Conservation (phyloP, 2,888 invertebrate species). For the Poecilus cupreus region DNA sequence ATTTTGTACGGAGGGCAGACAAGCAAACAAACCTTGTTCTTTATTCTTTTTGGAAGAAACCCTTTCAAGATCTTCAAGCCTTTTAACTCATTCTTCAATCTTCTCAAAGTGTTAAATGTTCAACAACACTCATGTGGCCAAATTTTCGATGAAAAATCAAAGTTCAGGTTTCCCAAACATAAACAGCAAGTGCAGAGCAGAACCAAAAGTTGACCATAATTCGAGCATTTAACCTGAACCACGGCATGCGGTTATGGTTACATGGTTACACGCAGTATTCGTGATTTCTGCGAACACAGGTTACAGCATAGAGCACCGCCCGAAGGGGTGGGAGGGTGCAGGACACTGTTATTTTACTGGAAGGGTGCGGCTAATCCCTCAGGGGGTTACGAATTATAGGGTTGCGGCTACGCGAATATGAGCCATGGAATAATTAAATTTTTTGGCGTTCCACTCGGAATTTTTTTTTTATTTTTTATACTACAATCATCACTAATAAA, state of each 20-base stretch:
- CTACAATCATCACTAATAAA: too few species aligned
- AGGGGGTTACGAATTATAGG: too few species aligned
- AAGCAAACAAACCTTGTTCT: too few species aligned
- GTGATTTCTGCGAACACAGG: background rate
- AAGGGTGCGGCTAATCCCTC: background rate
- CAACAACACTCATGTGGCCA: too few species aligned
- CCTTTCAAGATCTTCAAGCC: too few species aligned
- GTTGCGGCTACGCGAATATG: too few species aligned
- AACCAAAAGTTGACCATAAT: background rate
- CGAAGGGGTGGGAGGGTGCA: background rate
- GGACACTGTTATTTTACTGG: slow-evolving; percentile 9
- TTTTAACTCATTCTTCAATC: too few species aligned
- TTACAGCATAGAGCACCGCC: background rate
- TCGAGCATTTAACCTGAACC: slow-evolving; percentile 16
- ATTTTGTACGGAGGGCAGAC: too few species aligned
- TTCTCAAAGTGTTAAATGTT: background rate
- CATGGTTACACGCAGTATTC: background rate
- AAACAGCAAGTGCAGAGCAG: background rate
- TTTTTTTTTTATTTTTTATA: too few species aligned
- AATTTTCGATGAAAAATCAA: too few species aligned
- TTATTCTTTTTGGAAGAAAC: too few species aligned
- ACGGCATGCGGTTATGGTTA: background rate
- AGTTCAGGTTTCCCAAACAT: background rate
- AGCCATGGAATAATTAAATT: background rate
- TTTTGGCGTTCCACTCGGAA: too few species aligned